Evolutionary conservation across 2,113 vertebrate species (phyloP), one percentile per base, ranked within the genome.

Genomic region (Apteryx mantelli): DNA sequence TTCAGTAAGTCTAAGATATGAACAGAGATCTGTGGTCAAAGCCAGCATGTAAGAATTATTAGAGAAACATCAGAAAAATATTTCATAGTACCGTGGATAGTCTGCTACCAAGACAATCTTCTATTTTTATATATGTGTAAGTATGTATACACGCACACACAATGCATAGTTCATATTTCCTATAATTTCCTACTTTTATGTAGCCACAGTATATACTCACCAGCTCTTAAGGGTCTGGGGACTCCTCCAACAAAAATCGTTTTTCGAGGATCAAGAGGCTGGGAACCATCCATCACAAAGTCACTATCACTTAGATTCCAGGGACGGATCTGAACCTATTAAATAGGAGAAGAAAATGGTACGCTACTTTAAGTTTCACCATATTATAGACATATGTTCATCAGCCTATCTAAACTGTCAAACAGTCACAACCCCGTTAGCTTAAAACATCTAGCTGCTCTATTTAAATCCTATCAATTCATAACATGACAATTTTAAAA

Each of bases 181-280:
- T 68, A 3, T 44, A 6, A 81, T 42, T 21, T 78, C 20, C 32
- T 58, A 63, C 17, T 86, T 92, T 20, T 52, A 52, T 86, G 63
- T 84, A 68, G 60, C 5, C 44, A 80, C 7, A 78, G 17, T 85
- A 88, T 91, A 38, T 76, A 96, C 98, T 98, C 95, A 99, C 99
- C 99, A 96, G 99, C 99, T 98, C 99, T 98, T 91, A 99, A 97
- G 4, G 99, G 99, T 74, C 99, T 99, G 77, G 99, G 99, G 64
- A 99, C 99, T 20, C 99, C 99, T 76, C 99, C 99, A 97, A 99
- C 99, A 98, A 99, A 99, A 98, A 99, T 99, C 92, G 99, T 99
- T 98, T 99, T 99, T 91, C 99, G 98, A 65, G 99, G 99, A 98
- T 99, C 99, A 40, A 99, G 98, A 0, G 99, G 99, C 96, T 99